Evolutionary conservation across 2,797 vertebrate genomes (phyloP).

Genomic region (Tokudaia muenninki): DNA sequence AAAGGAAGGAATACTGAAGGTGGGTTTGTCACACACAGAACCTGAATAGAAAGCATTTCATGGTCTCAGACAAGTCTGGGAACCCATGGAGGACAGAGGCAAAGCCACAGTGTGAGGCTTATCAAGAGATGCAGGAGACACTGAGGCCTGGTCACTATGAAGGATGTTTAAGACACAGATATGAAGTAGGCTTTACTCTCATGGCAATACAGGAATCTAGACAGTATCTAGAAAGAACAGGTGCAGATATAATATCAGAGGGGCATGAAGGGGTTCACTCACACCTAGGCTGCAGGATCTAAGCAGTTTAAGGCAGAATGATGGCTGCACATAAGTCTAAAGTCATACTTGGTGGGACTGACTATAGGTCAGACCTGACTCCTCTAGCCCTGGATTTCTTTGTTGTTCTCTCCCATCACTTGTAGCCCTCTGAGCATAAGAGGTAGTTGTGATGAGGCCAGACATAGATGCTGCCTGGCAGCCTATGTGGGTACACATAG

Average conservation of each 20-base stretch:
- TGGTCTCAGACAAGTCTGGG: fast-evolving
- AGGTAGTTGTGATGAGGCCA: neutral
- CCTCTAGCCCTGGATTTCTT: too few relatives aligned
- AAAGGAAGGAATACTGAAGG: fast-evolving
- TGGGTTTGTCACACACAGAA: too few relatives aligned
- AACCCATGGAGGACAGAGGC: fast-evolving
- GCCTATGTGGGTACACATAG: too few relatives aligned
- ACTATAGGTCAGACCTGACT: neutral
- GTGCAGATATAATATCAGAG: fast-evolving
- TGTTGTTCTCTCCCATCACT: neutral
- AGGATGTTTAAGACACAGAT: fast-evolving
- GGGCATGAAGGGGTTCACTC: neutral
- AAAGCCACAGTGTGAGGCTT: fast-evolving
- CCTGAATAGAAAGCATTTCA: fast-evolving
- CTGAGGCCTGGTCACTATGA: fast-evolving
- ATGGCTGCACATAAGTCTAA: neutral
- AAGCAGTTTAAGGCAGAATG: neutral
- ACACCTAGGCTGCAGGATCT: fast-evolving
- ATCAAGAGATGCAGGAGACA: fast-evolving
- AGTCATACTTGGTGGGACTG: too few relatives aligned
- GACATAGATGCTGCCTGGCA: neutral
- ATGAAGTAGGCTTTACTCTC: fast-evolving
- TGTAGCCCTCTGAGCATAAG: neutral
- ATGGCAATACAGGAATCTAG: fast-evolving
- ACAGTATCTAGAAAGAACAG: neutral